These are phyloP conservation scores for Drosophila fuyamai DNA, from an alignment of 1,140 invertebrate species.

Conservation along the genomic window DNA sequence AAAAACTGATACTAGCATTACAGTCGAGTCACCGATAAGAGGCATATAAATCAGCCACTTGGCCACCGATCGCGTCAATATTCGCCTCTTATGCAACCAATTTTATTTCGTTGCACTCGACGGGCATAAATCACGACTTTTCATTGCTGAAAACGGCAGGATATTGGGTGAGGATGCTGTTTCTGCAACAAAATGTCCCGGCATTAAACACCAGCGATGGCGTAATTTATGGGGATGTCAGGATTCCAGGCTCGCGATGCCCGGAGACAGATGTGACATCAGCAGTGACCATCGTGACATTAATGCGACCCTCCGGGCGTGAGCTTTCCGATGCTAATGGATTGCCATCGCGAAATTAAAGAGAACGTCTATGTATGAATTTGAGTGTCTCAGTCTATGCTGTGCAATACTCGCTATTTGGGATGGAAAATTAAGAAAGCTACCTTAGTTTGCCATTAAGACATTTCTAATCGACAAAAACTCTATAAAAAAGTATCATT, in stretches of 20 bases:
- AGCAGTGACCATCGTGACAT: constrained; percentile 49
- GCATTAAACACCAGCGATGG: constrained; percentile 63
- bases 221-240: constrained; percentile 68
- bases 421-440: no score
- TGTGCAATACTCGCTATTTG: no score
- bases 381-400: neutral
- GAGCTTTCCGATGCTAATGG: constrained; percentile 24
- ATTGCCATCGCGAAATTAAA: constrained; percentile 19
- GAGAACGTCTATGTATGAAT: neutral
- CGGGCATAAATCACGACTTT: constrained; percentile 64
- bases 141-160: constrained; percentile 27
- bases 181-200: constrained; percentile 58
- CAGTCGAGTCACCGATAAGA: constrained; percentile 51
- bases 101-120: constrained; percentile 72
- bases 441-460: no score
- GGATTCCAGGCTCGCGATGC: constrained; percentile 43
- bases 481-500: no score
- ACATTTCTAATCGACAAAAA: no score
- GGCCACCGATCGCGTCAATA: constrained; percentile 72
- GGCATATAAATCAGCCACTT: constrained; percentile 72
- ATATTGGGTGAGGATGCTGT: constrained; percentile 3
- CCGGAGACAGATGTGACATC: constrained; percentile 75
- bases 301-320: constrained; percentile 30
- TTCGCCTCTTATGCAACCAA: constrained; percentile 58
- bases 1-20: constrained; percentile 62